Conservation (phyloP, 2,797 vertebrate species). For the Ataeniobius toweri region DNA sequence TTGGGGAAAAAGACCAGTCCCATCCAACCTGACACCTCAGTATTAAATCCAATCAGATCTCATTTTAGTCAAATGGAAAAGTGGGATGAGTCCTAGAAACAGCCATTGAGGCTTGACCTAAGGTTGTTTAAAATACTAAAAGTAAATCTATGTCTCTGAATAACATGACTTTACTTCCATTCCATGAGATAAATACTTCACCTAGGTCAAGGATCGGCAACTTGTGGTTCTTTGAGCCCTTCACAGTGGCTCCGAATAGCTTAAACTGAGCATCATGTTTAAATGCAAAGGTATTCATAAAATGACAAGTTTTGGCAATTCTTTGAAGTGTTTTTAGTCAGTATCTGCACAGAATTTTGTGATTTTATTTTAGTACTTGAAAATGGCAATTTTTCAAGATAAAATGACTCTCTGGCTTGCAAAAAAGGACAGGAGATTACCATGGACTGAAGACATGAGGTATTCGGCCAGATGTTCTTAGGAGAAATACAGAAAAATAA, state of each 20-base stretch:
- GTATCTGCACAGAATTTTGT: neutral
- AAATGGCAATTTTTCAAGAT: neutral
- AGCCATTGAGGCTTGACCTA: neutral
- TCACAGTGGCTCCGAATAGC: neutral
- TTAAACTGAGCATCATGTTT: neutral
- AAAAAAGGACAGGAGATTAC: neutral
- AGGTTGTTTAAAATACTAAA: neutral
- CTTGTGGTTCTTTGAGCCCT: no score
- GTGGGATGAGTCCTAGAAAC: neutral
- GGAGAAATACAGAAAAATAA: neutral
- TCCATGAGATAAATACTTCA: neutral
- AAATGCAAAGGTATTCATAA: neutral
- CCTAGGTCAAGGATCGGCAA: no score
- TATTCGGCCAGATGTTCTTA: neutral
- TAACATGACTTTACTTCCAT: neutral
- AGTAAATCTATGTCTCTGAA: neutral
- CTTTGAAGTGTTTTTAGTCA: neutral
- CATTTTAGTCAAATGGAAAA: neutral
- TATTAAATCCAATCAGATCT: neutral
- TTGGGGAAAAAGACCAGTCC: neutral
- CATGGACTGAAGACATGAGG: neutral
- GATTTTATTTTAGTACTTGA: neutral
- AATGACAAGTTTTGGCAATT: neutral
- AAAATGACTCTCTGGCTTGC: neutral
- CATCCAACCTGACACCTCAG: neutral